These are phyloP conservation scores for Sula dactylatra DNA, from an alignment of 2,113 vertebrate species.

Conservation along the genomic window DNA sequence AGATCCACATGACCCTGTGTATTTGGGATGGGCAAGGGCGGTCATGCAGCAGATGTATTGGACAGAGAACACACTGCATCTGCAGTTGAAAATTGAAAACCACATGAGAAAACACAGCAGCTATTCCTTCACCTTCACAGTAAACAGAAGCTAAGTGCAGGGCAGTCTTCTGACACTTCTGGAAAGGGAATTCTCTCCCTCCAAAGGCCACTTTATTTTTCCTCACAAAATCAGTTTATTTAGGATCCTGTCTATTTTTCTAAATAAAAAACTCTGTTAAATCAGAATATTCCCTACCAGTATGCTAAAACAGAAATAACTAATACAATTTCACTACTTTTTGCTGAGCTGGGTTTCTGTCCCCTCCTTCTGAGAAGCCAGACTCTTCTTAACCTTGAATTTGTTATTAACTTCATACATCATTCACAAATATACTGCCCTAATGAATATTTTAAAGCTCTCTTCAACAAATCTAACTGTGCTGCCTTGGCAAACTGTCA, in stretches of 20 bases:
- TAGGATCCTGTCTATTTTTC: background rate
- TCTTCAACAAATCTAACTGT: background rate
- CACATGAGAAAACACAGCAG: background rate
- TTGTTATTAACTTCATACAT: background rate
- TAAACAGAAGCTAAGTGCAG: background rate
- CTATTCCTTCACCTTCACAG: background rate
- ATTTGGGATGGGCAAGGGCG: background rate
- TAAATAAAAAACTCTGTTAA: background rate
- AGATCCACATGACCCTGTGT: background rate
- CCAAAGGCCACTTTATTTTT: background rate
- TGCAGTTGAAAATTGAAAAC: background rate
- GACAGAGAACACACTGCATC: background rate
- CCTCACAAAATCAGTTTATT: background rate
- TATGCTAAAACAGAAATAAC: background rate
- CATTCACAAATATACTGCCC: slow-evolving; percentile 12
- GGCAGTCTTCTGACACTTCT: background rate
- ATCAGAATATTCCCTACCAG: background rate
- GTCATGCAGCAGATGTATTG: background rate
- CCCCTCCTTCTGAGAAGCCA: background rate
- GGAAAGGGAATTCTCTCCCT: background rate
- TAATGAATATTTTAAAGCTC: slow-evolving; percentile 55
- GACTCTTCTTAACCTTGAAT: slow-evolving; percentile 28
- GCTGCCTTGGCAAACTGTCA: slow-evolving; percentile 3
- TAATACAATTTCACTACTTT: background rate
- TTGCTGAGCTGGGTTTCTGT: background rate